These are phyloP conservation scores for Drosophila villosipedis DNA, from an alignment of 2,888 invertebrate genomes.

Conservation along the genomic window DNA sequence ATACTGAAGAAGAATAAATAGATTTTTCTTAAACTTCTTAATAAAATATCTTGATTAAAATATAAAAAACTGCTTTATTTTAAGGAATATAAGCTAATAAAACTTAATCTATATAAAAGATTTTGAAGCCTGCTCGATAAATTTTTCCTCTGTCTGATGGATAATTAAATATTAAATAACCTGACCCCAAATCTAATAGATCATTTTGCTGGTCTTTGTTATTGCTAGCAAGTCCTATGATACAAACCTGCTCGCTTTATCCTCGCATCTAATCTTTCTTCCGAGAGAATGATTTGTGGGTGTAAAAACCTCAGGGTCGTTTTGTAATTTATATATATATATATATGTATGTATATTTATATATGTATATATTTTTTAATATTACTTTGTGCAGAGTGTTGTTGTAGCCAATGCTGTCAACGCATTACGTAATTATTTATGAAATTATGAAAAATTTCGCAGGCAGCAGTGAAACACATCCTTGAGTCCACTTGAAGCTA, in stretches of 20 bases:
- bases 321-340: slow-evolving; percentile 35
- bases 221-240: background rate
- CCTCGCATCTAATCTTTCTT: slow-evolving; percentile 3
- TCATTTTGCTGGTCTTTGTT: slow-evolving; percentile 17
- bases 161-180: slow-evolving; percentile 17
- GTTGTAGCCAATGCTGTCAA: slow-evolving; percentile 55
- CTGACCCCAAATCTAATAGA: slow-evolving; percentile 15
- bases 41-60: background rate
- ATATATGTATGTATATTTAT: too few species aligned
- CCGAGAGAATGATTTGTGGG: slow-evolving; percentile 25
- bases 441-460: slow-evolving; percentile 75
- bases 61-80: background rate
- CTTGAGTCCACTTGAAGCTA: slow-evolving; percentile 14
- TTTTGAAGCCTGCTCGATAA: background rate
- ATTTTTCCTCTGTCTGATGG: slow-evolving; percentile 11
- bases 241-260: slow-evolving; percentile 9
- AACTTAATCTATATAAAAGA: background rate
- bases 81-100: background rate
- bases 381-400: slow-evolving; percentile 2
- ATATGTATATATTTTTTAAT: background rate
- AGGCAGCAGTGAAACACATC: slow-evolving; percentile 20
- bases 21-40: background rate
- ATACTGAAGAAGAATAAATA: background rate
- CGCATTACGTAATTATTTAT: slow-evolving; percentile 79
- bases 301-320: slow-evolving; percentile 10